These are phyloP conservation scores for Plagodis dolabraria DNA, from an alignment of 2,888 invertebrate species.

Conservation along the genomic window DNA sequence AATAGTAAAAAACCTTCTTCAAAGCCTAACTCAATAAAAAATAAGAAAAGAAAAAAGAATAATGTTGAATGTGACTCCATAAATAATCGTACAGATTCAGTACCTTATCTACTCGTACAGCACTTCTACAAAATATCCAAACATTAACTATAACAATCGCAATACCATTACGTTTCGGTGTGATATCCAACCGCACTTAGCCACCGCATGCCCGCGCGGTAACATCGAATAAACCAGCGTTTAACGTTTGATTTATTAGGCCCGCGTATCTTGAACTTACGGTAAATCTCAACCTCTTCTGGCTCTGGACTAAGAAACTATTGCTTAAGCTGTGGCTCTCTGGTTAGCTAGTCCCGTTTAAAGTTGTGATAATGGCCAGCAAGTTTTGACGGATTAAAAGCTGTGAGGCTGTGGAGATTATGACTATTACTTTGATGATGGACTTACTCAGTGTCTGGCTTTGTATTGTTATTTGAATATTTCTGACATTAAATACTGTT, in stretches of 20 bases:
- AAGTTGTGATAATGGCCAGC: constrained; percentile 34
- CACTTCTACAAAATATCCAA: background rate
- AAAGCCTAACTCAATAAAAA: too few relatives aligned
- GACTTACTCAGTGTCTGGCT: too few relatives aligned
- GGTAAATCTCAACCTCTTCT: constrained; percentile 47
- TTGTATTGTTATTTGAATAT: too few relatives aligned
- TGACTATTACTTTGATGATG: too few relatives aligned
- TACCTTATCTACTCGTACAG: too few relatives aligned
- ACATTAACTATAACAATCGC: background rate
- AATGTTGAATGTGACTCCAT: too few relatives aligned
- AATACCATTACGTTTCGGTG: constrained; percentile 44
- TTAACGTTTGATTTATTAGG: constrained; percentile 78
- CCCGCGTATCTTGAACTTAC: constrained; percentile 54
- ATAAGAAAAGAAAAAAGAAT: too few relatives aligned
- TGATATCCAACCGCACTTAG: constrained; percentile 50
- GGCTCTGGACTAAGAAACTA: background rate
- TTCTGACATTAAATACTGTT: too few relatives aligned
- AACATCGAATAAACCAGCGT: constrained; percentile 63
- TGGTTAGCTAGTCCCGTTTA: constrained; percentile 38
- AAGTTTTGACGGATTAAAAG: constrained; percentile 15
- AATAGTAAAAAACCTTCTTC: too few relatives aligned
- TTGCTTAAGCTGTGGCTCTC: background rate
- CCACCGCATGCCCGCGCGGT: constrained; percentile 59
- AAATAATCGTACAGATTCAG: too few relatives aligned
- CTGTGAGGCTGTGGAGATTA: background rate